Evolutionary conservation across 2,113 vertebrate genomes (phyloP), one percentile per base, ranked within the genome.

Genomic region (Lycaon pictus): DNA sequence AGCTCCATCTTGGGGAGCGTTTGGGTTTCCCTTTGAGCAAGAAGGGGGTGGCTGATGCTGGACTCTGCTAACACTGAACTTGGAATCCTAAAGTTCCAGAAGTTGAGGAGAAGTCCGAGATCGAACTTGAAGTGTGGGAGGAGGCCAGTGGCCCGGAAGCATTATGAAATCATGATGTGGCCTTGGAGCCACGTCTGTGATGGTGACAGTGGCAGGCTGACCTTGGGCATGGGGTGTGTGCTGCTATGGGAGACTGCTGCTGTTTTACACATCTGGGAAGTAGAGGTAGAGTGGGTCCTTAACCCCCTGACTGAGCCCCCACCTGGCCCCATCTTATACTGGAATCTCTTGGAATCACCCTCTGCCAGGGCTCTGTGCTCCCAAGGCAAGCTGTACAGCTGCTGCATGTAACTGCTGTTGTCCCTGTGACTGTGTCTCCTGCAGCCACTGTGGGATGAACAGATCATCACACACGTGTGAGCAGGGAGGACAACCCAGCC

Each of bases 391-490:
- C 11, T 8, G 55, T 11, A 0, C 9, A 62, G n/a, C 32, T 27
- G 32, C 23, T 16, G 48, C 1, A 1, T 15, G 1, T 5, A 2
- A 8, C 29, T 29, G 20, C 7, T 11, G 35, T 3, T 2, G 35
- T 32, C 76, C 51, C n/a, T 20, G 77, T 32, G 16, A 11, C 25
- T 2, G 4, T 4, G 25, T 82, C 25, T 80, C 69, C 60, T 23
- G 17, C 27, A 35, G 71, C 51, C 22, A n/a, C 79, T 37, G 60
- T 13, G 6, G 22, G 15, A 1, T 35, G n/a, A 35, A 8, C 5
- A 3, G 29, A 3, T 27, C 3, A 12, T 2, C 15, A 1, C 29
- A 0, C 43, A 43, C 5, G 32, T 2, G 22, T 35, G 81, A 27
- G 16, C 27, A 23, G 13, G 69, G 23, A 12, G 27, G 16, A 8